phyloP scores from a whole-genome alignment of 2,113 vertebrate species.

The Polypterus bichir region DNA sequence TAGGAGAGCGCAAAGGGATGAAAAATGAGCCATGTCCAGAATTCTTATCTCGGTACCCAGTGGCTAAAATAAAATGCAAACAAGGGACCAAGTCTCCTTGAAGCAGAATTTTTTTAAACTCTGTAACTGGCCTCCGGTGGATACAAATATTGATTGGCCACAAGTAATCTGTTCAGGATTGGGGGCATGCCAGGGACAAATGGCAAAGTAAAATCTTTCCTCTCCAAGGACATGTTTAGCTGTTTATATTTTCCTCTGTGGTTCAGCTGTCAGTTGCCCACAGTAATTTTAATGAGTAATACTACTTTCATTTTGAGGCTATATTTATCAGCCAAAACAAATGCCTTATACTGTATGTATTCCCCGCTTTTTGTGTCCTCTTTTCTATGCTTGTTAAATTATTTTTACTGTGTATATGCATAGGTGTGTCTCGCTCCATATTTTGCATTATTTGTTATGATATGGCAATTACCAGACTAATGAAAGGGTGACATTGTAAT shows the following conservation, averaged over 20 bases:
- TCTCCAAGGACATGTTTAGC: slow-evolving; percentile 51
- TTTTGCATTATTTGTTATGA: too few species aligned
- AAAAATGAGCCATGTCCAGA: slow-evolving; percentile 63
- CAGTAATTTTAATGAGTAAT: slow-evolving; percentile 22
- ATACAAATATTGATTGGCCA: slow-evolving; percentile 73
- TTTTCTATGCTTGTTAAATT: too few species aligned
- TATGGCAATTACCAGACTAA: too few species aligned
- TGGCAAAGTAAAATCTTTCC: slow-evolving; percentile 50
- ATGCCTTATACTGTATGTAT: too few species aligned
- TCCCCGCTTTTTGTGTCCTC: too few species aligned
- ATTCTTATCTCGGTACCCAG: slow-evolving; percentile 56
- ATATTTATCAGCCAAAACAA: neutral
- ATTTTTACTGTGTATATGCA: too few species aligned
- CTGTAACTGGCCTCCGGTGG: slow-evolving; percentile 72
- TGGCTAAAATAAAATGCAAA: slow-evolving; percentile 62
- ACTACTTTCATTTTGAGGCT: slow-evolving; percentile 1
- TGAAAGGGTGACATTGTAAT: too few species aligned
- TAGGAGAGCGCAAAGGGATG: slow-evolving; percentile 48
- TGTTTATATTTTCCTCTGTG: slow-evolving; percentile 43
- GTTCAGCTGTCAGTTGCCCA: slow-evolving; percentile 39
- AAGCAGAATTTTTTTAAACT: slow-evolving; percentile 38
- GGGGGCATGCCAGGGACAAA: slow-evolving; percentile 63
- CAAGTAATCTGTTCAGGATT: slow-evolving; percentile 78
- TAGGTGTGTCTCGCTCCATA: too few species aligned
- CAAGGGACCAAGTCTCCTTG: slow-evolving; percentile 50